Base-by-base conservation (phyloP, 2,113 vertebrate species). In the Phylloscopus whistleri region DNA sequence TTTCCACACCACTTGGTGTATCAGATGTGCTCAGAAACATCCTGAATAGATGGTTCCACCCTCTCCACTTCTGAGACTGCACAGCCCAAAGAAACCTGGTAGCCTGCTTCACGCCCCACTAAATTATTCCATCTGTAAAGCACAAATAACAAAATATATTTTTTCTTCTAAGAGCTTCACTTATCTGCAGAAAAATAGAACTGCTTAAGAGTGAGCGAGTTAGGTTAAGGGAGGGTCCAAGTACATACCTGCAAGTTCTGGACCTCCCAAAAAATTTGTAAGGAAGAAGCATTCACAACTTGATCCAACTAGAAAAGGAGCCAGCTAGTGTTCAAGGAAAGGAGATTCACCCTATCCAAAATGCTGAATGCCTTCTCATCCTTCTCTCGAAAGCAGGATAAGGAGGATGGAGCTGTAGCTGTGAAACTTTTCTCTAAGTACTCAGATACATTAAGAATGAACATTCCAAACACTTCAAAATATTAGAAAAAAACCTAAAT, bases 101-200 rank as follows among this genome's bases (percentile, higher is more conserved):
- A 72, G 60, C n/a, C 49, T 69, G 41, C 69, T 89, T 64, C 51
- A 22, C 49, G 68, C 31, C 30, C 49, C 49, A 5, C 72, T 52
- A 70, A 81, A 68, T 84, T 89, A 95, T 67, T 75, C 89, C 87
- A 67, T 78, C 81, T 56, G 78, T 93, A 95, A 95, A 93, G 90
- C 91, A 94, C 89, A 90, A 93, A 49, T 95, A 96, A 89, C 84
- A 95, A 95, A 95, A 96, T 94, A 92, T 87, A 95, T 72, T 68
- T 89, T 95, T 79, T 66, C 81, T 94, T 96, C 74, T 89, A 96
- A 91, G 84, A 94, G 60, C 81, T 95, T 94, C 55, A 60, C 91
- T 84, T 94, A 95, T 93, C 73, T 93, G 94, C 94, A 95, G 81
- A 96, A 95, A 95, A 96, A 95, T 89, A 93, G 63, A 96, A 89